Conservation (phyloP, 2,113 vertebrate genomes). For the Crotalus tigris region DNA sequence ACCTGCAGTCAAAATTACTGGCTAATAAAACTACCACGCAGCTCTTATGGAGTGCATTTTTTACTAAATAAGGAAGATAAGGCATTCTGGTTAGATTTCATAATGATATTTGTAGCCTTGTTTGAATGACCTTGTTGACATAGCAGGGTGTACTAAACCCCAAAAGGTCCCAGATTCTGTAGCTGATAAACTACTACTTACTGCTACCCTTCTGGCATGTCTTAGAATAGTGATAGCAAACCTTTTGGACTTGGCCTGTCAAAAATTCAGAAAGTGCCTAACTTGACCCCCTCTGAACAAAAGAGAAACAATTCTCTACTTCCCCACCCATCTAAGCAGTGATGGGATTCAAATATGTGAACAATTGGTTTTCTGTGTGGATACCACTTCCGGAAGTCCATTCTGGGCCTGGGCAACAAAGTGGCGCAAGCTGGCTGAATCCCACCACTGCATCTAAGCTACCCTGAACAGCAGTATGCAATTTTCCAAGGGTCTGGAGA, state of each 20-base stretch:
- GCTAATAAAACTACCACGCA: not conserved
- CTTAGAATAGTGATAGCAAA: not conserved
- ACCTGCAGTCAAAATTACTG: not conserved
- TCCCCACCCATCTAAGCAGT: not conserved
- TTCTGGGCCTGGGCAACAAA: too few relatives aligned
- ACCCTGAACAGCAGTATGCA: not conserved
- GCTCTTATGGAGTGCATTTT: not conserved
- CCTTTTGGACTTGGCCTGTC: not conserved
- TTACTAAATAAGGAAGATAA: not conserved
- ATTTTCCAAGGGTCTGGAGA: not conserved
- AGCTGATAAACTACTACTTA: not conserved
- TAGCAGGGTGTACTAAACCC: not conserved
- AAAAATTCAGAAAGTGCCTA: not conserved
- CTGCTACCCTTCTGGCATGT: not conserved
- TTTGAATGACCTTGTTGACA: not conserved
- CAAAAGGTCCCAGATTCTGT: not conserved
- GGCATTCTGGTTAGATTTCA: not conserved
- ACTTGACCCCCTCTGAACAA: not conserved
- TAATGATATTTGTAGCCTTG: not conserved
- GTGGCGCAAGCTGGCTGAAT: too few relatives aligned
- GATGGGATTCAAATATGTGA: too few relatives aligned
- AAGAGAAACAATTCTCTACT: not conserved
- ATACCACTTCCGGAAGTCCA: too few relatives aligned
- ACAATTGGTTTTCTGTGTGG: too few relatives aligned
- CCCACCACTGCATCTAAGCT: not conserved